Evolutionary conservation across 1,140 invertebrate species (phyloP).

Genomic region (Chionoecetes opilio): DNA sequence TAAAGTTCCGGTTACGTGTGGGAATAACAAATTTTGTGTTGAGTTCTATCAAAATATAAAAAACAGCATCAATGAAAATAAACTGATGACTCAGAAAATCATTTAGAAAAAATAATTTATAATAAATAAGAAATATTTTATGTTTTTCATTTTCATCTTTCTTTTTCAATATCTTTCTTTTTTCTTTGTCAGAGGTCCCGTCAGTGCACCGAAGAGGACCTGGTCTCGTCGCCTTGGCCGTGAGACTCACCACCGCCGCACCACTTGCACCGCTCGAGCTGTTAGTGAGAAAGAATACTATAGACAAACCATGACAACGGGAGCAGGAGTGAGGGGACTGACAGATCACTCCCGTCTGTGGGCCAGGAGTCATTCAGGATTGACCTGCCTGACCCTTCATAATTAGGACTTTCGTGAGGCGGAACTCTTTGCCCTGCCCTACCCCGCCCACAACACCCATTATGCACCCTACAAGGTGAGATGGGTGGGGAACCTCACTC

Average conservation of each 20-base stretch:
- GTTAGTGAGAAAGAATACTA: no score
- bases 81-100: neutral
- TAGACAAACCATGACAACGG: neutral
- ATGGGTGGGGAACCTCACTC: neutral
- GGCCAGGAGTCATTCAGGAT: neutral
- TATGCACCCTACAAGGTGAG: neutral
- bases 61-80: neutral
- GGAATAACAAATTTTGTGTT: neutral
- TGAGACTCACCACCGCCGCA: neutral
- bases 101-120: neutral
- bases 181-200: neutral
- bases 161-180: neutral
- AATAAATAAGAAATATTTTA: neutral
- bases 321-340: neutral
- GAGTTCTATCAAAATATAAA: neutral
- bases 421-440: neutral
- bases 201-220: neutral
- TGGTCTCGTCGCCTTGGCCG: neutral
- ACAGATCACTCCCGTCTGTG: neutral
- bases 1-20: neutral
- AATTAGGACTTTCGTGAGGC: neutral
- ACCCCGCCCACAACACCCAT: constrained; percentile 2
- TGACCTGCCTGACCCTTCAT: neutral
- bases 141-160: neutral
- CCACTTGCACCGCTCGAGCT: neutral